Evolutionary conservation across 2,888 invertebrate genomes (phyloP), one percentile per base, ranked within the genome.

Genomic region (Temnothorax rugatulus): DNA sequence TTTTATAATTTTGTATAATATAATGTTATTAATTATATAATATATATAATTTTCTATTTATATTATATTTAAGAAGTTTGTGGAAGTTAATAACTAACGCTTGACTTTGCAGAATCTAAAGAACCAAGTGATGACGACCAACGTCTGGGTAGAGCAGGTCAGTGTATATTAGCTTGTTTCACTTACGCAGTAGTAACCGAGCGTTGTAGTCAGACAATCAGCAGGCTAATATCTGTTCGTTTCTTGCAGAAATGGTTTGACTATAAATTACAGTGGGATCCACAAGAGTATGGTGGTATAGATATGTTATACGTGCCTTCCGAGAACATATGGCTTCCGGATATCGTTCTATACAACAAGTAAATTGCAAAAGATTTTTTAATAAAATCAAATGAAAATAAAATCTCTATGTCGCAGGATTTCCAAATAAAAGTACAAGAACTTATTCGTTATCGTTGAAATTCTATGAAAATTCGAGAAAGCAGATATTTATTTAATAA

Each of bases 291-390:
- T 91, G 98, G 98, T 0, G 98, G 98, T 0, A 97, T 98, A 0
- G 98, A 98, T 94, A 98, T 98, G 97, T 95, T 98, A 71, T 98
- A 98, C 92, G 99, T 99, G 21, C 99, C 99, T 0, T 99, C 99
- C 0, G 99, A 99, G 94, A 98, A 99, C 93, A 98, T 99, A 93
- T 99, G 99, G 99, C 95, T 99, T 41, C 99, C 99, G 0, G 99
- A 99, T 93, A 98, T 99, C 89, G 99, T 98, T n/a, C 96, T 98
- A 4, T 98, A 98, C 92, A 98, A 98, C 93, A 98, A 98, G 96
- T 98, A 97, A 85, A 83, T 82, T 38, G 11, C 15, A 52, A 29
- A 76, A 38, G 8, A 52, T 52, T 21, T 71, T 25, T 18, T 59
- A 34, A n/a, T 1, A 21, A 44, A 44, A 59, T 71, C 15, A 13